Base-by-base conservation (phyloP, 2,797 vertebrate genomes). In the Cynodonichthys magdalenae region DNA sequence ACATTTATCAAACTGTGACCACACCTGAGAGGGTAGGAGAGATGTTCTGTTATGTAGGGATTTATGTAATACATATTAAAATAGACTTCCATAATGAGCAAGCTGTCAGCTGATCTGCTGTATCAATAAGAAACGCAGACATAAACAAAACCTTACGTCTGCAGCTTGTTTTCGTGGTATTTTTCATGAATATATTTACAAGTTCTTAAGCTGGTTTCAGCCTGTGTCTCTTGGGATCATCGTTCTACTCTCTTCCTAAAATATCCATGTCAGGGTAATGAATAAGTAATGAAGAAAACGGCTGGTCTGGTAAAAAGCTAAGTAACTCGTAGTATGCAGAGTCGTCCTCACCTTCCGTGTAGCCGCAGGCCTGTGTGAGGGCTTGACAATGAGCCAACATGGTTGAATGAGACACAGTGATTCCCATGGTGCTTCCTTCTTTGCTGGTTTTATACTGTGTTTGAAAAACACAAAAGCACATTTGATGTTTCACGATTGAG, bases 381-480 rank as follows among this genome's bases (percentile, higher is more conserved):
- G 94, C 92, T 0, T 94, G 95, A 77, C 96, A 97, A 78, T 99
- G 97, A 42, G 95, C 93, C 79, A 98, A 69, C 95, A 98, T 95
- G 79, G 96, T 95, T 0, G 94, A 89, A 31, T 96, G 93, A 48
- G 96, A 95, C 67, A 99, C 74, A 0, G 95, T 95, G 75, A 99
- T 93, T 41, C 97, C 97, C 94, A 99, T 95, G 0, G 96, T 97
- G 87, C 96, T 97, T 86, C 96, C 97, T 77, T 98, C 97, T 79
- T 99, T 99, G 87, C 96, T 96, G 80, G 95, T 98, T 90, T 98
- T 98, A 83, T 98, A 99, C 97, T 98, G 87, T 14, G 63, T 18
- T 20, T 2, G 52, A 50, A 29, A 59, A 74, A 0, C 1, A 29
- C 1, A 62, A 18, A 36, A 31, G 42, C 10, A 11, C 19, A 53